A percentile compares a stretch with the other conserved stretches of the same genome.
Evolutionary conservation across 2,888 invertebrate genomes (phyloP).

Genomic region (Andrena camellia): DNA sequence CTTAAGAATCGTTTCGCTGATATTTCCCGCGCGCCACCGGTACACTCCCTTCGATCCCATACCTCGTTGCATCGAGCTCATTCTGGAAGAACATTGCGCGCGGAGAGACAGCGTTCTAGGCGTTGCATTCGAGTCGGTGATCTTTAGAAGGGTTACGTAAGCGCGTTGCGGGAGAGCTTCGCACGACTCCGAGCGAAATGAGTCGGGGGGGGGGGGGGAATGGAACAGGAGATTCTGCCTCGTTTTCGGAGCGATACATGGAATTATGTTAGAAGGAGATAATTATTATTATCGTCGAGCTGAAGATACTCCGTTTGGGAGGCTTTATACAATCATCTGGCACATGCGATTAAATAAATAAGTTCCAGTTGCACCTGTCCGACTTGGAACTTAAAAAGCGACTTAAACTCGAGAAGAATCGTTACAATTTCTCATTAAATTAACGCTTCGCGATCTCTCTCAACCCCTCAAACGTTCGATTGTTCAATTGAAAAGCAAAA

Average conservation of each 20-base stretch:
- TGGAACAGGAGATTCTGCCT: constrained; percentile 28
- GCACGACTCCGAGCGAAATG: constrained; percentile 18
- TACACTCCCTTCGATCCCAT: background rate
- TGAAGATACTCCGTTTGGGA: constrained; percentile 22
- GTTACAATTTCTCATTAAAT: background rate
- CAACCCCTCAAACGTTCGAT: background rate
- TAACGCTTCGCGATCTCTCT: background rate
- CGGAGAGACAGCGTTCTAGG: constrained; percentile 4
- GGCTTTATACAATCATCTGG: constrained; percentile 56
- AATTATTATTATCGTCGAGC: constrained; percentile 41
- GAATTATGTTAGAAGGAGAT: background rate
- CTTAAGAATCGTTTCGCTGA: background rate
- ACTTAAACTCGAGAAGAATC: background rate
- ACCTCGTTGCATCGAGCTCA: background rate
- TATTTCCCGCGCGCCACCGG: background rate
- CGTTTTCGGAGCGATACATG: constrained; percentile 12
- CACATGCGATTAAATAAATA: constrained; percentile 68
- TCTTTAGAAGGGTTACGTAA: constrained; percentile 41
- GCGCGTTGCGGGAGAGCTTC: constrained; percentile 30
- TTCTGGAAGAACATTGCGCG: background rate
- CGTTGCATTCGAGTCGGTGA: constrained; percentile 21
- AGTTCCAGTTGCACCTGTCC: constrained; percentile 55
- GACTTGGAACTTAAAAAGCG: constrained; percentile 25
- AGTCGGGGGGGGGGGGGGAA: constrained; percentile 25
- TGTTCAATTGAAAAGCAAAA: background rate